Conservation (phyloP, 1,140 invertebrate genomes). For the Gonatopus flavifemur region DNA sequence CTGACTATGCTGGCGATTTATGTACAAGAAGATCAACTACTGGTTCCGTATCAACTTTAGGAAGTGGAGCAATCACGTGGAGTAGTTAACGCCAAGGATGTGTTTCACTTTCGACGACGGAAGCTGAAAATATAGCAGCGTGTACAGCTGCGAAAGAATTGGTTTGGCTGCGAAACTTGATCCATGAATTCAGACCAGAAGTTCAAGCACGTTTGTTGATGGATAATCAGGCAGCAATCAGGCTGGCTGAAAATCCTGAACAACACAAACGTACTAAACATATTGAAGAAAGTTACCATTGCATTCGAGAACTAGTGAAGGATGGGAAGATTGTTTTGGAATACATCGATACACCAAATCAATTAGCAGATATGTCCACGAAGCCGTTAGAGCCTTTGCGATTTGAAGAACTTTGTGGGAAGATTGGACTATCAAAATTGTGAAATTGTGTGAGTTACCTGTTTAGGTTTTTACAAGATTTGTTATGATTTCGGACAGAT, state of each 20-base stretch:
- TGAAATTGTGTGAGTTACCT: too few relatives aligned
- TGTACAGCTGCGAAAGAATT: slow-evolving; percentile 18
- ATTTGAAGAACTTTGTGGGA: background rate
- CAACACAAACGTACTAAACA: background rate
- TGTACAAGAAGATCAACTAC: slow-evolving; percentile 25
- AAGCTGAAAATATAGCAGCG: slow-evolving; percentile 43
- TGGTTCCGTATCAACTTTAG: slow-evolving; percentile 33
- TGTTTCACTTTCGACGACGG: slow-evolving; percentile 41
- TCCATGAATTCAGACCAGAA: background rate
- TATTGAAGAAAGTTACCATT: background rate
- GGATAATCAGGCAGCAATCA: background rate
- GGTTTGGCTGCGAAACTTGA: slow-evolving; percentile 14
- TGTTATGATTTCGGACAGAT: too few relatives aligned
- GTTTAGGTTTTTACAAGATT: too few relatives aligned
- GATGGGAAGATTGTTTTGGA: background rate
- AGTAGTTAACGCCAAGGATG: slow-evolving; percentile 32
- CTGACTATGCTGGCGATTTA: slow-evolving; percentile 31
- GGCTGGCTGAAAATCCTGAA: background rate
- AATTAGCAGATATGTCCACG: background rate
- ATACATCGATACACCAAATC: background rate
- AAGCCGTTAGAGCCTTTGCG: background rate
- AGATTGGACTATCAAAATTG: too few relatives aligned
- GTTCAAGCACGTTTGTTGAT: background rate
- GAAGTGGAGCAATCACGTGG: slow-evolving; percentile 31
- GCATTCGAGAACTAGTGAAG: background rate